Evolutionary conservation across 2,113 vertebrate species (phyloP).

Genomic region (Halcyon malimbica): DNA sequence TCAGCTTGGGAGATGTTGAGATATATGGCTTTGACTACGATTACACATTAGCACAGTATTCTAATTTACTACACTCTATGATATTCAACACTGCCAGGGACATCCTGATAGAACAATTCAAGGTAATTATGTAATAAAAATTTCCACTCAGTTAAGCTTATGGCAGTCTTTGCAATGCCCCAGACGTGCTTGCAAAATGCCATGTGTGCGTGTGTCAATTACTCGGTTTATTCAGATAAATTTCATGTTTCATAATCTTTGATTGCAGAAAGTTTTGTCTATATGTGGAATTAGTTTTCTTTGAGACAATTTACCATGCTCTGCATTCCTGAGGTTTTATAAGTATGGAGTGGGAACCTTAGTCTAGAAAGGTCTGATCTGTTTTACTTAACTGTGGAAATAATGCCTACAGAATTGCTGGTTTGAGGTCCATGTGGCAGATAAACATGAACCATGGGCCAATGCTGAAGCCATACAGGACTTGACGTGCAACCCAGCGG

Average conservation of each 20-base stretch:
- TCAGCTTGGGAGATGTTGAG: constrained; percentile 80
- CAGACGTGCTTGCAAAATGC: background rate
- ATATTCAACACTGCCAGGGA: constrained; percentile 82
- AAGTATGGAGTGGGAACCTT: background rate
- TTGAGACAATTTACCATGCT: background rate
- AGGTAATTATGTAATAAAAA: constrained; percentile 63
- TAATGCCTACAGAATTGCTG: background rate
- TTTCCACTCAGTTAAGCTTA: background rate
- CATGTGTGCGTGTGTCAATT: rapidly evolving
- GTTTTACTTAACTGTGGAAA: background rate
- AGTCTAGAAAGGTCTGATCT: background rate
- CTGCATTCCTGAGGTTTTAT: background rate
- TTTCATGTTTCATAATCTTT: background rate
- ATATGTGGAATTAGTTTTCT: background rate
- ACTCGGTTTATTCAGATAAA: background rate
- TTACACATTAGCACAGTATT: constrained; percentile 82
- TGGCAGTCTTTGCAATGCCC: background rate
- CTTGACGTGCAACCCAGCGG: background rate
- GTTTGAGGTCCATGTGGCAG: background rate
- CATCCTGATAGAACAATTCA: constrained; percentile 83
- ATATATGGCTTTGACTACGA: constrained; percentile 86
- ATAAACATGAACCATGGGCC: background rate
- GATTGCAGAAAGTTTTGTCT: background rate
- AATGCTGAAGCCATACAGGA: background rate
- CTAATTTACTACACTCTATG: constrained; percentile 79